Percentiles rank a stretch among this genome's conserved stretches.
These are phyloP conservation scores for Rhinella marina DNA, from an alignment of 2,797 vertebrate genomes.

Conservation along the genomic window DNA sequence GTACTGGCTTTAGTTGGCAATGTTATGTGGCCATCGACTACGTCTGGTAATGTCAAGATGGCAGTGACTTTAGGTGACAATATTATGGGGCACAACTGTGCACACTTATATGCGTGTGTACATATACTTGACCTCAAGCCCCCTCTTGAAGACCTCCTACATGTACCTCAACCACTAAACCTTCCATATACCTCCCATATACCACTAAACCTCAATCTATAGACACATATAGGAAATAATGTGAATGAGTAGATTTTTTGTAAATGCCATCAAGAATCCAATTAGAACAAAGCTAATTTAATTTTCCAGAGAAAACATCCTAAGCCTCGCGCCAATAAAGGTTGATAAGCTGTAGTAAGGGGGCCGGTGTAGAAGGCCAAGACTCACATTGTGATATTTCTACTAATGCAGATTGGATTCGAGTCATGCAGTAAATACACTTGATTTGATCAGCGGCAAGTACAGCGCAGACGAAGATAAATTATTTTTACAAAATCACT, in stretches of 20 bases:
- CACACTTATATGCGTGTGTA: too few species aligned
- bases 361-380: slow-evolving; percentile 14
- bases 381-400: slow-evolving; percentile 49
- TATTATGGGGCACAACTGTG: too few species aligned
- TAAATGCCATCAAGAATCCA: slow-evolving; percentile 54
- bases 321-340: slow-evolving; percentile 42
- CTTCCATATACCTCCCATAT: neutral
- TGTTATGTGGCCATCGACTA: too few species aligned
- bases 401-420: slow-evolving; percentile 49
- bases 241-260: neutral
- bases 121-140: neutral
- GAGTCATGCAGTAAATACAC: slow-evolving; percentile 51
- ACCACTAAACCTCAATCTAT: neutral
- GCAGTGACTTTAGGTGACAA: too few species aligned
- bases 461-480: slow-evolving; percentile 13
- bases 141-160: neutral
- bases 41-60: too few species aligned
- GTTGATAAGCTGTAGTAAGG: slow-evolving; percentile 36
- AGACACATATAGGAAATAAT: neutral
- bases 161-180: neutral
- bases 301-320: slow-evolving; percentile 19
- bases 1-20: too few species aligned
- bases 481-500: slow-evolving; percentile 32
- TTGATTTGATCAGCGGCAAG: slow-evolving; percentile 47
- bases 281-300: slow-evolving; percentile 50